These are phyloP conservation scores for Alethe diademata DNA, from an alignment of 2,113 vertebrate genomes.

Conservation along the genomic window DNA sequence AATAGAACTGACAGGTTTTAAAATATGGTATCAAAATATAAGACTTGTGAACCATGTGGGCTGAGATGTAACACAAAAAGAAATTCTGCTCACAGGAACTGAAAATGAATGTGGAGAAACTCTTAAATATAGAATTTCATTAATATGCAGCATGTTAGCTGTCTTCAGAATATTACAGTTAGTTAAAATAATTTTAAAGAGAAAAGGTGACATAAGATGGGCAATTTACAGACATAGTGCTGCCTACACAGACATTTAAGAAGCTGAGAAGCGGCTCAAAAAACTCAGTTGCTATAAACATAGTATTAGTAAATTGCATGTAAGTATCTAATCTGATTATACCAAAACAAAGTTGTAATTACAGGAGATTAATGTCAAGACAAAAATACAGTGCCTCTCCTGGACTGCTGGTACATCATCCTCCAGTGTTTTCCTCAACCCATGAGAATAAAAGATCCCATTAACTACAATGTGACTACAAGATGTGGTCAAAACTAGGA, in stretches of 20 bases:
- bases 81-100: neutral
- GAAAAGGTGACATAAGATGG: neutral
- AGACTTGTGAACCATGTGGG: neutral
- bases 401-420: neutral
- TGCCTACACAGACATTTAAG: neutral
- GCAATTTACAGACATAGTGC: neutral
- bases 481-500: neutral
- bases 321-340: neutral
- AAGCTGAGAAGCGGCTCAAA: neutral
- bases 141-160: neutral
- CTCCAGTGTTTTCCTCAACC: neutral
- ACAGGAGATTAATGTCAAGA: neutral
- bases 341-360: slow-evolving; percentile 10
- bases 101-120: neutral
- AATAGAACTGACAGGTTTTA: neutral
- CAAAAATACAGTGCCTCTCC: neutral
- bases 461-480: neutral
- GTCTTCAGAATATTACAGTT: neutral
- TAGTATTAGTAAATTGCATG: neutral
- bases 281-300: neutral
- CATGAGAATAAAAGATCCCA: accelerated
- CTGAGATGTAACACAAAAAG: neutral
- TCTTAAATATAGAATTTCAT: neutral
- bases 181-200: neutral
- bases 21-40: neutral